Conservation (phyloP, 2,888 invertebrate species). For the Xanthorhoe spadicearia region DNA sequence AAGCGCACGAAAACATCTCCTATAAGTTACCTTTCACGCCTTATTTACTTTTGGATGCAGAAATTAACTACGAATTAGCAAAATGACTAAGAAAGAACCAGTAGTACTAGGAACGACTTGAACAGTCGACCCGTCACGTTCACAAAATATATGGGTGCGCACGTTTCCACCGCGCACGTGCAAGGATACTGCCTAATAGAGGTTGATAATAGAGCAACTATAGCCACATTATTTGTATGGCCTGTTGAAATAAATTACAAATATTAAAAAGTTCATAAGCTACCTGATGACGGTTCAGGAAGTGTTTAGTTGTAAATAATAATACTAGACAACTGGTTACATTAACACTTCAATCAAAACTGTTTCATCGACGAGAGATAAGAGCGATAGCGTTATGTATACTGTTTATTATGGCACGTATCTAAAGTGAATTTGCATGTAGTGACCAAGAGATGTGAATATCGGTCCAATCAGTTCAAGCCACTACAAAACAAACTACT, state of each 20-base stretch:
- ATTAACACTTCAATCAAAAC: background rate
- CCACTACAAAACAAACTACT: background rate
- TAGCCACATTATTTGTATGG: constrained; percentile 50
- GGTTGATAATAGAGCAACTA: constrained; percentile 48
- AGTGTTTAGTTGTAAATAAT: background rate
- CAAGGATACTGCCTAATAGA: constrained; percentile 49
- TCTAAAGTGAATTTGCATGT: background rate
- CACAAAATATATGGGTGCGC: constrained; percentile 41
- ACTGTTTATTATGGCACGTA: background rate
- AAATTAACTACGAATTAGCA: background rate
- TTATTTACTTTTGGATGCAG: background rate
- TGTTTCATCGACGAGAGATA: background rate
- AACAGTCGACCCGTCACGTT: constrained; percentile 57
- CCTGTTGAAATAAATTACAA: constrained; percentile 22
- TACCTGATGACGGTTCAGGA: background rate
- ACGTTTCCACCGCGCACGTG: constrained; percentile 54
- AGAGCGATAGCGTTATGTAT: background rate
- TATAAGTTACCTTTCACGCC: background rate
- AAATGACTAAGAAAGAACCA: background rate
- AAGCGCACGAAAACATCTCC: background rate
- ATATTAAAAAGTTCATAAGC: background rate
- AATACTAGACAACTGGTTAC: no score
- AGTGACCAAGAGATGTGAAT: background rate
- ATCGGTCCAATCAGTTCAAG: no score
- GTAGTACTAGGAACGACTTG: constrained; percentile 34